phyloP scores from a whole-genome alignment of 2,113 vertebrate genomes.

The Silurus asotus region DNA sequence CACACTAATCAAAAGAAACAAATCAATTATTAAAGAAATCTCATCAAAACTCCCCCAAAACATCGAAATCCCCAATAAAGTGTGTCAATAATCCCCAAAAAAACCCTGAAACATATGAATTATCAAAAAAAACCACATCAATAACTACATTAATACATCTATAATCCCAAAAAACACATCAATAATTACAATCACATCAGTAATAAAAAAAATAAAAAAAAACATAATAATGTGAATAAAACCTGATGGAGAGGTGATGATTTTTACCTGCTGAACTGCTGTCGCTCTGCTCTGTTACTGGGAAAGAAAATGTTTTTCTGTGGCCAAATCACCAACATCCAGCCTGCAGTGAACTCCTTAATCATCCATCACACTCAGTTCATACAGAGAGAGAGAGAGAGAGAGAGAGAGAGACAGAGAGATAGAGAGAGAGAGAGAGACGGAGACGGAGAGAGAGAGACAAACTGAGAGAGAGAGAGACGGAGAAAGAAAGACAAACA shows the following conservation, averaged over 20 bases:
- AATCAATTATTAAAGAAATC: too few species aligned
- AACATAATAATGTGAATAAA: neutral
- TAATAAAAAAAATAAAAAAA: neutral
- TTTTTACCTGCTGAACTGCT: constrained; percentile 48
- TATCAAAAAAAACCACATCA: too few species aligned
- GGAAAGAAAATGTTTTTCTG: neutral
- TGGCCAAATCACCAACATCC: constrained; percentile 32
- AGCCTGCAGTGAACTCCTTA: constrained; percentile 38
- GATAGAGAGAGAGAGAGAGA: neutral
- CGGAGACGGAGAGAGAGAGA: neutral
- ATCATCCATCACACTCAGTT: constrained; percentile 51
- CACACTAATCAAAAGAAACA: too few species aligned
- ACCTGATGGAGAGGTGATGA: neutral
- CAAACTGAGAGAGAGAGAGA: neutral
- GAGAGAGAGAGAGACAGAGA: neutral
- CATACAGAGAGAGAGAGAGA: constrained; percentile 33
- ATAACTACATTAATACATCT: too few species aligned
- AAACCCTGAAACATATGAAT: too few species aligned
- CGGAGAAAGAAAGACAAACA: too few species aligned
- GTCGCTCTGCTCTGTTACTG: neutral
- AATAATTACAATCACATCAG: neutral
- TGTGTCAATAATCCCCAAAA: too few species aligned
- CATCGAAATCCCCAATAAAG: too few species aligned
- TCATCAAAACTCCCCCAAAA: too few species aligned
- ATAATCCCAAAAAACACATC: too few species aligned